These are phyloP conservation scores for Artemia franciscana DNA, from an alignment of 1,140 invertebrate genomes.

Conservation along the genomic window DNA sequence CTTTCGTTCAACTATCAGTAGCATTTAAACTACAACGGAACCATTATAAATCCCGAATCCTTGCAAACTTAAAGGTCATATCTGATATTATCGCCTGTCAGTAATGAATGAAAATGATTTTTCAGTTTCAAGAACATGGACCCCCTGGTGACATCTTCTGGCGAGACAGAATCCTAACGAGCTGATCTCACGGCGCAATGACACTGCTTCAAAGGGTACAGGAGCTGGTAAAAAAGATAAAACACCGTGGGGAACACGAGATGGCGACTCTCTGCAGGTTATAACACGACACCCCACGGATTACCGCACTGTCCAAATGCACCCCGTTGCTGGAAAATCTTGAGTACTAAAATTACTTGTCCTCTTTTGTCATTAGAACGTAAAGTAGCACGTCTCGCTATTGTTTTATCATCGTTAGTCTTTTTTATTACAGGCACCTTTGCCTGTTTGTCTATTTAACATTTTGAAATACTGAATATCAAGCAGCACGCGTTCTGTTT, in stretches of 20 bases:
- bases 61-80: neutral
- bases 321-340: neutral
- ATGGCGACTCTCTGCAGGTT: neutral
- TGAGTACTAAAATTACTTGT: neutral
- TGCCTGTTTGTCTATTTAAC: too few species aligned
- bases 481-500: too few species aligned
- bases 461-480: too few species aligned
- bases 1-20: too few species aligned
- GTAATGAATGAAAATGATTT: neutral
- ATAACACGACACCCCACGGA: neutral
- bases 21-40: too few species aligned
- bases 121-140: neutral
- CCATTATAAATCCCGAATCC: too few species aligned
- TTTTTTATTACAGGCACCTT: too few species aligned
- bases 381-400: neutral
- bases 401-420: too few species aligned
- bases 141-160: neutral
- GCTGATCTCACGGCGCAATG: neutral
- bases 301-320: neutral
- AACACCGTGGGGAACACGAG: neutral
- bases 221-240: neutral
- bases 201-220: neutral
- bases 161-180: neutral
- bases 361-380: neutral
- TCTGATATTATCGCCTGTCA: neutral